Base-by-base conservation (phyloP, 2,888 invertebrate species). In the Lepetodrilus schrolli region DNA sequence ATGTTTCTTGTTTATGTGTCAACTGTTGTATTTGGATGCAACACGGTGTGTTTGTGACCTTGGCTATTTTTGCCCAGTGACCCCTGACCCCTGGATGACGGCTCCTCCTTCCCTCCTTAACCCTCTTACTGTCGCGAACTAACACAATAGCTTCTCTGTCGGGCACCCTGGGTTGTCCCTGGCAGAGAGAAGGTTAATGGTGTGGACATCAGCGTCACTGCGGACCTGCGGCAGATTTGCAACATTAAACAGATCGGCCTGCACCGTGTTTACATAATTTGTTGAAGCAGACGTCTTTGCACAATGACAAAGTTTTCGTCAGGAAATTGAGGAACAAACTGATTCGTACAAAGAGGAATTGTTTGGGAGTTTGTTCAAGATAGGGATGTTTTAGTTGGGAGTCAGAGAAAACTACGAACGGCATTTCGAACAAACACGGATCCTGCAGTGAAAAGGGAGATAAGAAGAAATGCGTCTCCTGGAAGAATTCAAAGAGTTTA, bases 281-380 rank as follows among this genome's bases (percentile, higher is more conserved):
- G 17, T n/a, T 34, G 26, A 3, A 34, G n/a, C n/a, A 30, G 34
- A 17, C 5, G 34, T 58, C 58, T 58, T 34, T 34, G 13, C 58
- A 58, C 58, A 58, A 58, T 17, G 58, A 17, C 30, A 23, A 13
- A 34, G 58, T 58, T 58, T 58, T 30, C 26, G 34, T 17, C 7
- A 58, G 58, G 58, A 58, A 58, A 58, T 58, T 58, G 58, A 30
- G 58, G 58, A 58, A 58, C 58, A 58, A 58, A 58, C 30, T 58
- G 26, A 58, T 30, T n/a, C 58, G 10, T 10, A 58, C 58, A 58
- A 58, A 26, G 34, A 43, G 58, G 26, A n/a, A n/a, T n/a, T 30
- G 58, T 58, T 10, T 26, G 30, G 23, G 7, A 58, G 58, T 58
- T 58, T 58, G 58, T 17, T 26, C 30, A 58, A 30, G 34, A 58